Evolutionary conservation across 2,888 invertebrate species (phyloP).

Genomic region (Furcula furcula): DNA sequence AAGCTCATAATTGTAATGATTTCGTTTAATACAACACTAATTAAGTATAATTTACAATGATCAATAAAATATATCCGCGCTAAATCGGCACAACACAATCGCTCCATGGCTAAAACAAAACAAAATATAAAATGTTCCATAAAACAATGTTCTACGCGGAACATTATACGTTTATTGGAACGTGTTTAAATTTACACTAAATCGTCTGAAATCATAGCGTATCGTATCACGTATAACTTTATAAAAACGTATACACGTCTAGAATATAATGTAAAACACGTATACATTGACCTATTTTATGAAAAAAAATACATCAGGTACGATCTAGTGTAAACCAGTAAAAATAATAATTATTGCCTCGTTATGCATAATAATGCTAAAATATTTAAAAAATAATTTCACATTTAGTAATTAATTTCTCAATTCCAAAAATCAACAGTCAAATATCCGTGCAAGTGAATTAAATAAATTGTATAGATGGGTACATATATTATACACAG

Average conservation of each 20-base stretch:
- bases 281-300: slow-evolving; percentile 1
- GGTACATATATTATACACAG: neutral
- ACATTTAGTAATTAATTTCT: neutral
- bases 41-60: slow-evolving; percentile 80
- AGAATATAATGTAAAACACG: neutral
- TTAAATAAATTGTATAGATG: neutral
- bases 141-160: slow-evolving; percentile 19
- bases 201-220: slow-evolving; percentile 13
- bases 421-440: neutral
- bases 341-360: neutral
- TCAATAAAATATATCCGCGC: slow-evolving; percentile 57
- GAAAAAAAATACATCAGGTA: neutral
- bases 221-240: neutral
- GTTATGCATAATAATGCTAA: neutral
- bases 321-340: neutral
- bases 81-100: slow-evolving; percentile 31
- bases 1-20: slow-evolving; percentile 67
- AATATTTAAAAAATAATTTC: neutral
- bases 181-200: slow-evolving; percentile 26
- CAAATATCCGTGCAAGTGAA: neutral
- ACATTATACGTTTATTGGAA: slow-evolving; percentile 22
- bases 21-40: slow-evolving; percentile 82
- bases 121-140: slow-evolving; percentile 7
- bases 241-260: slow-evolving; percentile 1
- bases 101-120: slow-evolving; percentile 6